phyloP scores from a whole-genome alignment of 2,888 invertebrate species.

The Pyrrhia umbra region DNA sequence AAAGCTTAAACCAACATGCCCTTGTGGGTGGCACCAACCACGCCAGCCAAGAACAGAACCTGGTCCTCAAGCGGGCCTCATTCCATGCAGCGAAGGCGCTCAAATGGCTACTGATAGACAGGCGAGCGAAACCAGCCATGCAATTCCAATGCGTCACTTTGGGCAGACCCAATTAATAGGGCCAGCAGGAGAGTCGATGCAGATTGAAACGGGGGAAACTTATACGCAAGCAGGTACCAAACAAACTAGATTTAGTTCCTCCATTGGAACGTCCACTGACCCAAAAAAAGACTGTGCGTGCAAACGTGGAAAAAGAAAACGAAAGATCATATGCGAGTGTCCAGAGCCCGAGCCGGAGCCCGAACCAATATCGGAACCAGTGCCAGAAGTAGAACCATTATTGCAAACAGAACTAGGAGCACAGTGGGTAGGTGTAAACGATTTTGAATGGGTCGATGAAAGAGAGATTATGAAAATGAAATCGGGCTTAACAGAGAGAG shows the following conservation, averaged over 20 bases:
- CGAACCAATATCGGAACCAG: background rate
- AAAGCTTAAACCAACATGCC: background rate
- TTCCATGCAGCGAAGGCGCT: background rate
- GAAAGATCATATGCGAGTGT: conserved; percentile 62
- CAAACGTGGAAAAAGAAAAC: conserved; percentile 47
- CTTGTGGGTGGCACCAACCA: conserved; percentile 2
- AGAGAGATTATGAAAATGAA: conserved; percentile 60
- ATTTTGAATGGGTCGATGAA: background rate
- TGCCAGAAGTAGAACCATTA: conserved; percentile 9
- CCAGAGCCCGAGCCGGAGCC: conserved; percentile 50
- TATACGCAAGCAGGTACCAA: conserved; percentile 18
- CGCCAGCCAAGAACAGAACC: background rate
- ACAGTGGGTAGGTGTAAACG: background rate
- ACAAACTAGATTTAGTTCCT: conserved; percentile 11
- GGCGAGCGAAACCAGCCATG: background rate
- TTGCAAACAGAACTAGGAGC: background rate
- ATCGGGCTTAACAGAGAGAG: conserved; percentile 72
- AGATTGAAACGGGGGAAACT: conserved; percentile 8
- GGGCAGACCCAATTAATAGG: background rate
- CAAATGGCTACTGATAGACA: background rate
- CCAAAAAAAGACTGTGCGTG: conserved; percentile 4
- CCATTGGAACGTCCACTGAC: conserved; percentile 37
- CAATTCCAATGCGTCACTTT: background rate
- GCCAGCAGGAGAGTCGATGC: background rate
- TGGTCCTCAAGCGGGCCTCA: background rate